phyloP scores from a whole-genome alignment of 2,113 vertebrate genomes.

The Colossoma macropomum region DNA sequence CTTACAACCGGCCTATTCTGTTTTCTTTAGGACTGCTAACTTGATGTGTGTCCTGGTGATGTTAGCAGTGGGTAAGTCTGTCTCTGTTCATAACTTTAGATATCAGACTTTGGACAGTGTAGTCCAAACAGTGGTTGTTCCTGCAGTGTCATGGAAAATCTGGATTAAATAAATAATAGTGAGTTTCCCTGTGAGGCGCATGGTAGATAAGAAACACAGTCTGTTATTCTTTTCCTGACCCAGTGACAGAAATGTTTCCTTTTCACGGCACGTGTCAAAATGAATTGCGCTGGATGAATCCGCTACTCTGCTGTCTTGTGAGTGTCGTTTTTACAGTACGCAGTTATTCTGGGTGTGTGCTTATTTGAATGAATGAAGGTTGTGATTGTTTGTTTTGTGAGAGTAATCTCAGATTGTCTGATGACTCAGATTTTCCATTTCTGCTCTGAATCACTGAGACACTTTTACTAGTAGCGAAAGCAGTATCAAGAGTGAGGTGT shows the following conservation, averaged over 20 bases:
- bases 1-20: neutral
- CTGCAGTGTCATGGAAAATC: neutral
- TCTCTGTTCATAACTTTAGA: neutral
- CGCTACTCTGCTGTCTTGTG: neutral
- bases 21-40: slow-evolving; percentile 12
- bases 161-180: neutral
- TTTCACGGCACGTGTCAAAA: neutral
- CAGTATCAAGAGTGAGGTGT: neutral
- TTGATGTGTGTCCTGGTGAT: neutral
- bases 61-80: slow-evolving; percentile 13
- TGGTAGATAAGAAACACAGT: neutral
- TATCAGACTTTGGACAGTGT: neutral
- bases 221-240: neutral
- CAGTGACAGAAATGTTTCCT: neutral
- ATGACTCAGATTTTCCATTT: neutral
- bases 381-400: neutral
- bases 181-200: too few species aligned
- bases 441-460: neutral
- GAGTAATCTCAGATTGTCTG: neutral
- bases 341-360: neutral
- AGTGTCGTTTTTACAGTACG: neutral
- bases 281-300: neutral
- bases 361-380: neutral
- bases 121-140: neutral
- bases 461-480: neutral